A percentile compares a stretch with the other conserved stretches of the same genome.
Conservation (phyloP, 2,797 vertebrate species). For the Fundulus diaphanus region DNA sequence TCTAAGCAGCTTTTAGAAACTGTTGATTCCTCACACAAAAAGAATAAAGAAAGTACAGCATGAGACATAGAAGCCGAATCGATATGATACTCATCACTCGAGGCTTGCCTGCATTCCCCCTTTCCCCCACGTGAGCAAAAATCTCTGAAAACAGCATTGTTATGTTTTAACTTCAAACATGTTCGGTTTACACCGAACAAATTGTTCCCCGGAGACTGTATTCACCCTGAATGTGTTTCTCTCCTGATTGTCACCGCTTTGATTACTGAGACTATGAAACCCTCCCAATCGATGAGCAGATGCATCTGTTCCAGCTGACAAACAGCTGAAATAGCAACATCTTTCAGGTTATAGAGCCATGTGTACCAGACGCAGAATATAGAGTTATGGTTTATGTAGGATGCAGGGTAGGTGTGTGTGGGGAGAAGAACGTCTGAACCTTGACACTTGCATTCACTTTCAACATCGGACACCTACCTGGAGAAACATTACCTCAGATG, state of each 20-base stretch:
- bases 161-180: constrained; percentile 62
- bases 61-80: constrained; percentile 55
- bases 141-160: constrained; percentile 58
- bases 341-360: constrained; percentile 36
- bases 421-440: constrained; percentile 31
- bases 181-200: constrained; percentile 58
- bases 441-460: constrained; percentile 23
- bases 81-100: constrained; percentile 55
- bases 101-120: constrained; percentile 41
- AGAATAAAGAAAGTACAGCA: constrained; percentile 49
- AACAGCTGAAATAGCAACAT: constrained; percentile 65
- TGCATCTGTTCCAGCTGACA: constrained; percentile 45
- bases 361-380: constrained; percentile 19
- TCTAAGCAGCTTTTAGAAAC: constrained; percentile 24
- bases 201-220: constrained; percentile 57
- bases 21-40: constrained; percentile 50
- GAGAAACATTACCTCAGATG: constrained; percentile 50
- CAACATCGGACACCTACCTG: constrained; percentile 36
- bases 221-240: constrained; percentile 55
- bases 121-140: constrained; percentile 42
- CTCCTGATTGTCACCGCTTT: constrained; percentile 50
- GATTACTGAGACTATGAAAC: constrained; percentile 54
- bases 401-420: background rate
- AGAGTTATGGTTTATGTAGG: constrained; percentile 4
- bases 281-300: constrained; percentile 24